phyloP scores from a whole-genome alignment of 2,797 vertebrate species.

The Eulemur albifrons region DNA sequence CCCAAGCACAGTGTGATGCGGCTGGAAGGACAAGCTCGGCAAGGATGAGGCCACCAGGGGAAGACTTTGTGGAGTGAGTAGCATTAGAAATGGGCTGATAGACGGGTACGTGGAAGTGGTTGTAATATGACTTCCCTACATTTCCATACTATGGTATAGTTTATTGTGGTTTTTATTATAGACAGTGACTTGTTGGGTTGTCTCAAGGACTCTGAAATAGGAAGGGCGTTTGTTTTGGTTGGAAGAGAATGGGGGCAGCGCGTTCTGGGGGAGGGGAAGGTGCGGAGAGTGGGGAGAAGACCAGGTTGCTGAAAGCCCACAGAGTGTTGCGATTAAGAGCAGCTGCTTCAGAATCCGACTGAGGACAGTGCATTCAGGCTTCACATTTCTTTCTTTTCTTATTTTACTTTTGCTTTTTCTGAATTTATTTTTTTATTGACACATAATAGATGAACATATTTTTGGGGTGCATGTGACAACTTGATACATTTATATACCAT shows the following conservation, averaged over 20 bases:
- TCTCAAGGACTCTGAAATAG: neutral
- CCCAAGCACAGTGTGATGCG: too few species aligned
- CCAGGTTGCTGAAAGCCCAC: neutral
- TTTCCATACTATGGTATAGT: neutral
- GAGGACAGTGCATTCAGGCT: neutral
- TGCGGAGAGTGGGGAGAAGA: fast-evolving
- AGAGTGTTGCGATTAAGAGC: neutral
- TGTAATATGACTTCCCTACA: neutral
- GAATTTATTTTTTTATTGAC: neutral
- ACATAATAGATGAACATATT: neutral
- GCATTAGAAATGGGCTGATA: neutral
- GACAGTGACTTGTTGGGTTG: neutral
- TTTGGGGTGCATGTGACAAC: neutral
- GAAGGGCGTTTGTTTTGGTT: neutral
- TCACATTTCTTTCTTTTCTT: neutral
- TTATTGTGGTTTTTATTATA: neutral
- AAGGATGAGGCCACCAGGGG: neutral
- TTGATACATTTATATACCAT: neutral
- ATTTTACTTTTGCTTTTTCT: neutral
- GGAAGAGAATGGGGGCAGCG: neutral
- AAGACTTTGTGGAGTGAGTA: neutral
- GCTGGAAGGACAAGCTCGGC: too few species aligned
- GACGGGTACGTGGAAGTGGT: neutral
- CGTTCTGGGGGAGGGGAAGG: neutral
- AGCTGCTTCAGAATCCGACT: neutral